Conservation (phyloP, 2,888 invertebrate species). For the Microlaimidae sp. region DNA sequence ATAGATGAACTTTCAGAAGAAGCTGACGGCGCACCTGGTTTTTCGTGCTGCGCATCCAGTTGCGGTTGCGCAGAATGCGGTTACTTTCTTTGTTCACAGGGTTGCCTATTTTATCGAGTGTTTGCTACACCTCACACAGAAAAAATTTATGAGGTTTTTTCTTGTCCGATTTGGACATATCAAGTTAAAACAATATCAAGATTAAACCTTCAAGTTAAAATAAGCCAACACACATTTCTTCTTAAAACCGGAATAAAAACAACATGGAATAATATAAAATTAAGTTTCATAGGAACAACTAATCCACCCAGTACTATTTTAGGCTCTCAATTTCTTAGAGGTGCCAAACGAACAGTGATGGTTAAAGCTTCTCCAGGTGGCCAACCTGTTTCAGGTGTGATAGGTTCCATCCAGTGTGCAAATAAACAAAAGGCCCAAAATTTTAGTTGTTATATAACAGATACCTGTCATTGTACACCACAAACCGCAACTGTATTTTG, state of each 20-base stretch:
- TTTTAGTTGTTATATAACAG: not conserved
- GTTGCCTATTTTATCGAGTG: not conserved
- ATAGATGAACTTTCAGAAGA: not conserved
- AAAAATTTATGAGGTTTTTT: conserved; percentile 10
- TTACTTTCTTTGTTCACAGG: not conserved
- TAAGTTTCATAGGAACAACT: not conserved
- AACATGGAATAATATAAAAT: not conserved
- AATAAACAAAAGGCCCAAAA: not conserved
- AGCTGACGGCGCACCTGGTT: not conserved
- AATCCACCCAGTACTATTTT: conserved; percentile 2
- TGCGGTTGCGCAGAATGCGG: conserved; percentile 3
- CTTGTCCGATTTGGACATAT: conserved; percentile 3
- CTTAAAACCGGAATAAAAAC: not conserved
- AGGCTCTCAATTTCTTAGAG: conserved; percentile 5
- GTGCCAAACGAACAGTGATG: not conserved
- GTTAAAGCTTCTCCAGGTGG: not conserved
- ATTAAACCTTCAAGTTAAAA: not conserved
- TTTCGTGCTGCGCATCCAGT: not conserved
- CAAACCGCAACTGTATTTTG: not conserved
- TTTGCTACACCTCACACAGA: too few relatives aligned
- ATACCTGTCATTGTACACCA: conserved; percentile 9
- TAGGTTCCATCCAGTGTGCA: not conserved
- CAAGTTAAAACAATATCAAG: not conserved
- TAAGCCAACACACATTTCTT: not conserved
- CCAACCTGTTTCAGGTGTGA: not conserved